Base-by-base conservation (phyloP, 2,888 invertebrate species). In the Steinernema scapterisci region DNA sequence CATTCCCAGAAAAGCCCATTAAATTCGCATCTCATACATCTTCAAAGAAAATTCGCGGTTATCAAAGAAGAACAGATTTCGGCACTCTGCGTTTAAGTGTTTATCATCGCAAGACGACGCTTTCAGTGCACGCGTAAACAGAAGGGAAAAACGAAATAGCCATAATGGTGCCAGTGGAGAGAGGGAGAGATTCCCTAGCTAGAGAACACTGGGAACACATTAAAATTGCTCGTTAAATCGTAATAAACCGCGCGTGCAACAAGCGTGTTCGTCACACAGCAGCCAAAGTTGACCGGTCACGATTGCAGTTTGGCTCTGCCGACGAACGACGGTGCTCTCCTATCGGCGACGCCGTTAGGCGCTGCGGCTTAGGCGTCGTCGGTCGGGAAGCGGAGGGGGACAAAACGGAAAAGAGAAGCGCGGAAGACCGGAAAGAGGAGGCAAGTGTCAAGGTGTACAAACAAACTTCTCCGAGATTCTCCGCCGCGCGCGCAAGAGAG, bases 381-480 rank as follows among this genome's bases (percentile, higher is more conserved):
- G 48, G 48, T 16, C n/a, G 48, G 19, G n/a, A 19, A 48, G n/a
- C n/a, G 19, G 3, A 7, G 19, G 3, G n/a, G 48, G 13, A 16
- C 48, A 16, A 44, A 7, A 19, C 16, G 48, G 48, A 48, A 19
- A 48, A 16, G 9, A 16, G 19, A 48, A 48, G 48, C 19, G 48
- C 45, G 45, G 9, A 19, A 48, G 16, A n/a, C 48, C 63, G 25
- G 63, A 25, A 63, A 38, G 38, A 27, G 16, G 31, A 16, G 16
- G 63, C 63, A 63, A 63, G 63, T 63, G 63, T 63, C 63, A 63
- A 52, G 63, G 63, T 27, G 63, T 38, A 38, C 63, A 63, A 63
- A 63, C 63, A 63, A 23, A 52, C 38, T 38, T 38, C 38, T 38
- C 38, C 38, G 38, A 38, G n/a, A n/a, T n/a, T n/a, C n/a, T n/a